phyloP scores from a whole-genome alignment of 2,113 vertebrate species.

The Anguilla rostrata region DNA sequence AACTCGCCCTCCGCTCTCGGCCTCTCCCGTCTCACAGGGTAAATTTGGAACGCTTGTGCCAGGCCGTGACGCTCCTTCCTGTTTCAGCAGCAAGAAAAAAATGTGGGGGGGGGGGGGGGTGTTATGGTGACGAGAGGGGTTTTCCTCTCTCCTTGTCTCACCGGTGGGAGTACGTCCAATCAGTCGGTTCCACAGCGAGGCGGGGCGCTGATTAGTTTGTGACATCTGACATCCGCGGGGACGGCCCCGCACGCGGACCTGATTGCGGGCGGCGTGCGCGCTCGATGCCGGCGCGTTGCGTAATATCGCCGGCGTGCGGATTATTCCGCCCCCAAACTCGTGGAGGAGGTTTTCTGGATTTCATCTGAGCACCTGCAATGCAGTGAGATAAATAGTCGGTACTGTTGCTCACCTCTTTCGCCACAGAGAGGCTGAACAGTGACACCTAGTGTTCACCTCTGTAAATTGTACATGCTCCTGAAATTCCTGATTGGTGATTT shows the following conservation, averaged over 20 bases:
- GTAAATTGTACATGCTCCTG: neutral
- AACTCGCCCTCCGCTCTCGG: no score
- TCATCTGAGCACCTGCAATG: conserved; percentile 38
- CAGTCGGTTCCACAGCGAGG: neutral
- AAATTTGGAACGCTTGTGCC: neutral
- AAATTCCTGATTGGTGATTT: conserved; percentile 3
- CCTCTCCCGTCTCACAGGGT: neutral
- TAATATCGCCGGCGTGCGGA: conserved; percentile 31
- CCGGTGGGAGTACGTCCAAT: neutral
- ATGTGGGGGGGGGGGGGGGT: neutral
- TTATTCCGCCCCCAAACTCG: conserved; percentile 34
- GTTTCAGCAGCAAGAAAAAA: no score
- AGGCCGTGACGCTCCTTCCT: no score
- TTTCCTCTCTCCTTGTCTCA: no score
- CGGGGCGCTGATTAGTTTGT: neutral
- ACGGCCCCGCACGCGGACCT: neutral
- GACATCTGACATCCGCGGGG: neutral
- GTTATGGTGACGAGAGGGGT: no score
- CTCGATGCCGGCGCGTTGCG: conserved; percentile 12
- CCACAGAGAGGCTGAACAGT: conserved; percentile 22
- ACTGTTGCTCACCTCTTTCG: conserved; percentile 3
- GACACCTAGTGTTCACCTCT: conserved; percentile 25
- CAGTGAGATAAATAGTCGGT: conserved; percentile 33
- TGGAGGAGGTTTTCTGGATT: conserved; percentile 40
- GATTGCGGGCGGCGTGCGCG: neutral